Evolutionary conservation across 2,888 invertebrate genomes (phyloP).

Genomic region (Cantharis rufa): DNA sequence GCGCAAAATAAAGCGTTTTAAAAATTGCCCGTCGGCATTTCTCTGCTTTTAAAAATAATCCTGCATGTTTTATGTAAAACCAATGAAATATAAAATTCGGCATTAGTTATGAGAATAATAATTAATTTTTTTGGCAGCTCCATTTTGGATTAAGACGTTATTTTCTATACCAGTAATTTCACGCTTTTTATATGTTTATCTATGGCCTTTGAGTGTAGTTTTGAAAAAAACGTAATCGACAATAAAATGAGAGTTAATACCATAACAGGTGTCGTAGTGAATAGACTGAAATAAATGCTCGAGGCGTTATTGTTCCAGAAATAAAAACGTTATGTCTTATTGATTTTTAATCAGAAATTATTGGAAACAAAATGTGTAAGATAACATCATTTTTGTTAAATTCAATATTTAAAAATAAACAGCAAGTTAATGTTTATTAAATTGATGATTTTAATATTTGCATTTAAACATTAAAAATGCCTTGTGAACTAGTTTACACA

Average conservation of each 20-base stretch:
- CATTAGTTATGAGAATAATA: too few species aligned
- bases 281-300: background rate
- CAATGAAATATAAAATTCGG: background rate
- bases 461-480: background rate
- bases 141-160: background rate
- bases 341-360: background rate
- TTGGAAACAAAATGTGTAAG: background rate
- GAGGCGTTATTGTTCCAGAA: background rate
- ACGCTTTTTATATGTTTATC: background rate
- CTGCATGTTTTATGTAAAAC: background rate
- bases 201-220: background rate
- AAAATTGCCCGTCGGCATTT: background rate
- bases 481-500: background rate
- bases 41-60: background rate
- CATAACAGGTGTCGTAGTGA: background rate
- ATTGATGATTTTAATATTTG: background rate
- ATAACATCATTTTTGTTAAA: background rate
- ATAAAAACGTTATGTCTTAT: background rate
- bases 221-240: background rate
- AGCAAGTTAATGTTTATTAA: background rate
- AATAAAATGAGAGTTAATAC: background rate
- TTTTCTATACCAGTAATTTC: background rate
- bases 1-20: background rate
- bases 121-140: background rate
- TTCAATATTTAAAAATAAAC: background rate